A percentile compares a stretch with the other conserved stretches of the same genome.
Evolutionary conservation across 2,888 invertebrate genomes (phyloP).

Genomic region (Nezara viridula): DNA sequence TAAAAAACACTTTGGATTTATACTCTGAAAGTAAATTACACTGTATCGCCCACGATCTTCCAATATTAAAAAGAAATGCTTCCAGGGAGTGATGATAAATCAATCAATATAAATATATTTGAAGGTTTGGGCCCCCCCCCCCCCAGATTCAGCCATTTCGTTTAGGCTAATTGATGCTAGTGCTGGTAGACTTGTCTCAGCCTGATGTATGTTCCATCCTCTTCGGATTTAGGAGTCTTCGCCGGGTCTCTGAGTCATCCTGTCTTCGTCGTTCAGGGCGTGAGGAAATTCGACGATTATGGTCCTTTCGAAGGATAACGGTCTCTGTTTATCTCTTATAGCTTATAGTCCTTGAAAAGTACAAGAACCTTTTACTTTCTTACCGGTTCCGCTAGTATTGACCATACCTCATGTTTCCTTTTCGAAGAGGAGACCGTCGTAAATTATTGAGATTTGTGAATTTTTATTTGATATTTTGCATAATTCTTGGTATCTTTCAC

Average conservation of each 20-base stretch:
- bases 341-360: not conserved
- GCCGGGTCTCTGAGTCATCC: not conserved
- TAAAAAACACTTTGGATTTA: not conserved
- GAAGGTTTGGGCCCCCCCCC: not conserved
- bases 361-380: conserved; percentile 23
- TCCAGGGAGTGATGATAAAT: not conserved
- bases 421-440: not conserved
- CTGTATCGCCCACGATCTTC: not conserved
- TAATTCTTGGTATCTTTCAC: not conserved
- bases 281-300: conserved; percentile 30
- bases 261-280: not conserved
- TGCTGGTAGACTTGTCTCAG: not conserved
- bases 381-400: conserved; percentile 2
- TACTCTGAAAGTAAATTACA: not conserved
- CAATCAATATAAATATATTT: not conserved
- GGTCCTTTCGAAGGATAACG: not conserved
- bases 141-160: not conserved
- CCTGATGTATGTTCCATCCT: not conserved
- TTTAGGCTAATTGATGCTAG: conserved; percentile 1
- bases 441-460: not conserved
- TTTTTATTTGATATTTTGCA: not conserved
- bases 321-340: not conserved
- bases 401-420: not conserved
- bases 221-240: not conserved
- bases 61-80: not conserved